A percentile compares a stretch with the other conserved stretches of the same genome.
Conservation (phyloP, 2,888 invertebrate genomes). For the Parnassius mnemosyne region DNA sequence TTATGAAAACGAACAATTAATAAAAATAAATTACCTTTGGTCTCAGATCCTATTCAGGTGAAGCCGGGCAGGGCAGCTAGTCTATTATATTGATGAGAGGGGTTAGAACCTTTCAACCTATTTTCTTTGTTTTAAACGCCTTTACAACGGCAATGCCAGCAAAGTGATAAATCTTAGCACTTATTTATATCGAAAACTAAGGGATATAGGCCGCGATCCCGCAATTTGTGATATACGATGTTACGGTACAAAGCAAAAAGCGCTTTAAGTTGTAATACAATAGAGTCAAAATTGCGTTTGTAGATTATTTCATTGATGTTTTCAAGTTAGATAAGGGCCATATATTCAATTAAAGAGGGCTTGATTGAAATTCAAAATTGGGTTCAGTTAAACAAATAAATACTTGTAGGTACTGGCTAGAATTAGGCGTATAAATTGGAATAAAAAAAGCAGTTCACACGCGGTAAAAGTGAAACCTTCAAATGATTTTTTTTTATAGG, state of each 20-base stretch:
- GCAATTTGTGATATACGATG: not conserved
- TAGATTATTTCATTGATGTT: too few relatives aligned
- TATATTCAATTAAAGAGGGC: too few relatives aligned
- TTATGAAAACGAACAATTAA: too few relatives aligned
- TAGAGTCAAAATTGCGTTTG: not conserved
- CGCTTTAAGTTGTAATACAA: not conserved
- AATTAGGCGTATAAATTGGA: too few relatives aligned
- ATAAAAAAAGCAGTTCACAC: too few relatives aligned
- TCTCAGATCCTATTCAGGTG: too few relatives aligned
- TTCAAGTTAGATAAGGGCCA: too few relatives aligned
- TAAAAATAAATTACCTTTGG: too few relatives aligned
- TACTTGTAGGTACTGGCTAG: too few relatives aligned
- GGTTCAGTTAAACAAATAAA: too few relatives aligned
- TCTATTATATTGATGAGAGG: not conserved
- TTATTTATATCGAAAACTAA: constrained; percentile 53
- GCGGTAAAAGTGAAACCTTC: too few relatives aligned
- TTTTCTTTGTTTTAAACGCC: not conserved
- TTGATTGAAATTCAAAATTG: not conserved
- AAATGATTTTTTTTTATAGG: too few relatives aligned
- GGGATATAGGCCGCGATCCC: constrained; percentile 26
- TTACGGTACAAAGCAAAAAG: not conserved
- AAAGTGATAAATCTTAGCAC: constrained; percentile 29
- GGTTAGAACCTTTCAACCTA: not conserved
- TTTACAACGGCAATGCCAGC: not conserved
- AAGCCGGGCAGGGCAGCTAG: not conserved